Evolutionary conservation across 2,113 vertebrate species (phyloP).

Genomic region (Thomomys bottae): DNA sequence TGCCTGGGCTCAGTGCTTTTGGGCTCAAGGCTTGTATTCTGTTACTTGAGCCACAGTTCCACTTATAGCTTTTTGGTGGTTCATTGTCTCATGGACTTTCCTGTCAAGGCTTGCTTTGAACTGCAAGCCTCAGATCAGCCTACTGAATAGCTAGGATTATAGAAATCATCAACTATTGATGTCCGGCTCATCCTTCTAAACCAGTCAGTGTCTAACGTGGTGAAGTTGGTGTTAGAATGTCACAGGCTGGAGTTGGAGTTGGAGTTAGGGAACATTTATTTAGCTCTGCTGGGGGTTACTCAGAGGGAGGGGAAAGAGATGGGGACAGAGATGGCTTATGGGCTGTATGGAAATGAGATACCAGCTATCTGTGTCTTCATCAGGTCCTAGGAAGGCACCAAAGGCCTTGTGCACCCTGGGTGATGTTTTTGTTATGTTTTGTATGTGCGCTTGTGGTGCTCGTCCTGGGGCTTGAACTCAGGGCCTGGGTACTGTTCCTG

Average conservation of each 20-base stretch:
- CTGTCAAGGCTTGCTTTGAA: no score
- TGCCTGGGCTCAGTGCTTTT: no score
- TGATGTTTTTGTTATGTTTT: not conserved
- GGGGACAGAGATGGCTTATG: not conserved
- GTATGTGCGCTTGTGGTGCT: no score
- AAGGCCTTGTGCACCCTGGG: not conserved
- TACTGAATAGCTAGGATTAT: no score
- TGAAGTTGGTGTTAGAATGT: not conserved
- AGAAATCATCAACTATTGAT: no score
- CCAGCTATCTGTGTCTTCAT: not conserved
- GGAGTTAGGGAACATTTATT: not conserved
- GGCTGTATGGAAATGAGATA: accelerated
- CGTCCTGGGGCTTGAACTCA: no score
- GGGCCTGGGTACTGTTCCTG: no score
- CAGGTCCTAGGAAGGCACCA: not conserved
- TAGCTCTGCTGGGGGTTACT: not conserved
- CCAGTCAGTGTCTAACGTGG: not conserved
- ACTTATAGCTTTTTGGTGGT: no score
- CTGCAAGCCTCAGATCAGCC: no score
- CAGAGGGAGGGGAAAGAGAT: not conserved
- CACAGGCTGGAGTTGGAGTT: not conserved
- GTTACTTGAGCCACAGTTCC: no score
- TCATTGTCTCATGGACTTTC: no score
- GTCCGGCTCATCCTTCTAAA: not conserved
- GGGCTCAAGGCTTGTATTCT: no score